Evolutionary conservation across 2,113 vertebrate species (phyloP).

Genomic region (Toxotes jaculatrix): DNA sequence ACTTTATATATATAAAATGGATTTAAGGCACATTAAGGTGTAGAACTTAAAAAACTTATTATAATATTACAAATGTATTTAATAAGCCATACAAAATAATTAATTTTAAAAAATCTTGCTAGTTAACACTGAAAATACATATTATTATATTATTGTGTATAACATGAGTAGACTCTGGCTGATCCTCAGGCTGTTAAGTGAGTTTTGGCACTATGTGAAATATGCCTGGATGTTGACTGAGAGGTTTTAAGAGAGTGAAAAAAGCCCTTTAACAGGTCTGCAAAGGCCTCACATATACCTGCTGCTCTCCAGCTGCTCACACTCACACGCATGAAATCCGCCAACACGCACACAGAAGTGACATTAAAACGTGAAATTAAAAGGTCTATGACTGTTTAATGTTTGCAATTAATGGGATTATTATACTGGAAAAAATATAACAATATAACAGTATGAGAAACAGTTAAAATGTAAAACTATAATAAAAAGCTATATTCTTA

Average conservation of each 20-base stretch:
- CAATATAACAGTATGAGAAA: background rate
- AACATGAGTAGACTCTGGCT: background rate
- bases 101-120: background rate
- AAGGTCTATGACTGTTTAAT: background rate
- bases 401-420: background rate
- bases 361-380: background rate
- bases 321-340: background rate
- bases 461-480: background rate
- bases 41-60: too few relatives aligned
- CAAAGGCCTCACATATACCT: slow-evolving; percentile 15
- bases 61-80: background rate
- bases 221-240: slow-evolving; percentile 76
- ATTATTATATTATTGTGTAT: background rate
- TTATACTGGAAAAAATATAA: background rate
- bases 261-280: slow-evolving; percentile 42
- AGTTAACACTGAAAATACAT: background rate
- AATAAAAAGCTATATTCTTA: background rate
- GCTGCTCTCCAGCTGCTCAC: background rate
- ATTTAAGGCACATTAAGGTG: background rate
- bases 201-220: slow-evolving; percentile 78
- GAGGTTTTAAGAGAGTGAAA: slow-evolving; percentile 71
- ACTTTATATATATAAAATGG: background rate
- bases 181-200: slow-evolving; percentile 45
- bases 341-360: background rate
- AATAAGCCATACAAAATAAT: background rate